Percentiles rank a stretch among this genome's conserved stretches.
Conservation (phyloP, 1,140 invertebrate species). For the Epicauta chinensis region DNA sequence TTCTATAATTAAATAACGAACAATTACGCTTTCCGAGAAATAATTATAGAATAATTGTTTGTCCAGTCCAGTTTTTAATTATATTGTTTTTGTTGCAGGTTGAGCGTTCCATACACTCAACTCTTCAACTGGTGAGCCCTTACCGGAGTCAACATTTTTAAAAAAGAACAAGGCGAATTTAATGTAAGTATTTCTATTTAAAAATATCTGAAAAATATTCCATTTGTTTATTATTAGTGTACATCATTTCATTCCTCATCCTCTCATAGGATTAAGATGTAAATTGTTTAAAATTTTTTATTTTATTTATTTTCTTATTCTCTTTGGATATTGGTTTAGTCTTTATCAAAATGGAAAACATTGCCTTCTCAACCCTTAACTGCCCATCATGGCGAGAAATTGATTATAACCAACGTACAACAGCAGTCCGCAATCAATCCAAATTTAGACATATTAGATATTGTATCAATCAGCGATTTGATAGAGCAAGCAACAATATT, state of each 20-base stretch:
- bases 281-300: no score
- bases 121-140: conserved; percentile 24
- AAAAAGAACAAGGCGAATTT: conserved; percentile 27
- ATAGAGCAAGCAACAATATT: conserved; percentile 14
- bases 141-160: conserved; percentile 26
- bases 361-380: conserved; percentile 16
- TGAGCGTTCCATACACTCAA: conserved; percentile 28
- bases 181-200: conserved; percentile 22
- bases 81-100: conserved; percentile 21
- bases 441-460: conserved; percentile 18
- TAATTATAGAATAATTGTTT: not conserved
- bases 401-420: not conserved
- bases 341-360: conserved; percentile 29
- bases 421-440: not conserved
- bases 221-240: no score
- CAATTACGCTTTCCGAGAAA: not conserved
- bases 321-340: conserved; percentile 14
- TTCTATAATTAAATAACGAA: not conserved
- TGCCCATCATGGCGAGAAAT: conserved; percentile 33
- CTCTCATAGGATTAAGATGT: no score
- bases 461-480: conserved; percentile 4
- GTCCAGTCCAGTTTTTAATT: not conserved
- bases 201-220: no score
- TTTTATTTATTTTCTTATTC: no score
- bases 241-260: no score